Percentiles rank a stretch among this genome's conserved stretches.
Evolutionary conservation across 2,888 invertebrate genomes (phyloP).

Genomic region (Cynaeus angustus): DNA sequence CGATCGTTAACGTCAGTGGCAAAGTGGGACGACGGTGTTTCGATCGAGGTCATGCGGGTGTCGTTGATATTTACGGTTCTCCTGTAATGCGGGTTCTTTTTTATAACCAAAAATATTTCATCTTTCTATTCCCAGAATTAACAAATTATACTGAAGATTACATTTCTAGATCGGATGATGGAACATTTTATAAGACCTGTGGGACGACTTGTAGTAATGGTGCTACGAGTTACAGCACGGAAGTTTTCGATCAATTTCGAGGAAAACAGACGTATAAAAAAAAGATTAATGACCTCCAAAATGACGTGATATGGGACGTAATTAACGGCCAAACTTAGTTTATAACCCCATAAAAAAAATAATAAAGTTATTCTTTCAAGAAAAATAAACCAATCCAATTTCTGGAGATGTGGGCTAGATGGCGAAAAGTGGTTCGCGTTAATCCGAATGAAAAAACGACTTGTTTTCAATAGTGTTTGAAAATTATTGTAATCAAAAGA

Average conservation of each 20-base stretch:
- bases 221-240: slow-evolving; percentile 14
- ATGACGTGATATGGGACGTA: background rate
- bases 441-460: too few species aligned
- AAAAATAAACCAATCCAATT: background rate
- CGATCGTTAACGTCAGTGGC: slow-evolving; percentile 53
- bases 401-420: too few species aligned
- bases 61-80: slow-evolving; percentile 50
- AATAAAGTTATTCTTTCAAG: background rate
- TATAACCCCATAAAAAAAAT: slow-evolving; percentile 13
- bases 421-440: too few species aligned
- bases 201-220: background rate
- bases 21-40: slow-evolving; percentile 53
- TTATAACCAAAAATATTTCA: slow-evolving; percentile 35
- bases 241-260: slow-evolving; percentile 28
- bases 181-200: too few species aligned
- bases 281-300: slow-evolving; percentile 34
- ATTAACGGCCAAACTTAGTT: slow-evolving; percentile 20
- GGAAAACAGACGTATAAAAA: slow-evolving; percentile 16
- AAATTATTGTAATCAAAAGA: too few species aligned
- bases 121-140: slow-evolving; percentile 7
- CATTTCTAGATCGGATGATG: too few species aligned
- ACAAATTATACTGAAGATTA: slow-evolving; percentile 14
- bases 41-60: slow-evolving; percentile 62
- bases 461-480: too few species aligned
- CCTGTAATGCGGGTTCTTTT: slow-evolving; percentile 36